Conservation (phyloP, 2,113 vertebrate genomes). For the Orthonyx spaldingii region DNA sequence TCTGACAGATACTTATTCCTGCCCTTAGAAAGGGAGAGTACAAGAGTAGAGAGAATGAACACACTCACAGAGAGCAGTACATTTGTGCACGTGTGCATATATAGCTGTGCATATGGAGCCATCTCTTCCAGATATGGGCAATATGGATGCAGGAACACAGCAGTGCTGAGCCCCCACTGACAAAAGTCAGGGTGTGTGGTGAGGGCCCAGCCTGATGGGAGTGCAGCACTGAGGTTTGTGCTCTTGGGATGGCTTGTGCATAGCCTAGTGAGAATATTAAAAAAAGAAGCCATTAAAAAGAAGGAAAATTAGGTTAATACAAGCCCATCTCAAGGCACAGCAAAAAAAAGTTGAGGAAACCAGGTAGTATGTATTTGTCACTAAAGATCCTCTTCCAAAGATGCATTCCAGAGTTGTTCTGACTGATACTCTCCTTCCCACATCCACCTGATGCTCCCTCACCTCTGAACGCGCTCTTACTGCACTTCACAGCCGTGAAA, state of each 20-base stretch:
- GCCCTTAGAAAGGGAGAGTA: not conserved
- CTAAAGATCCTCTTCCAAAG: not conserved
- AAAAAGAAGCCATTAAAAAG: not conserved
- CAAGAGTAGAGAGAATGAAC: not conserved
- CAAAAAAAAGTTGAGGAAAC: not conserved
- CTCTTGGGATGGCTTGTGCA: not conserved
- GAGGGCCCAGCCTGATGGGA: not conserved
- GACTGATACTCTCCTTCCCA: not conserved
- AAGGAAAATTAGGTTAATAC: not conserved
- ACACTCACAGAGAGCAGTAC: not conserved
- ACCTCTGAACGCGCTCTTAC: rapidly evolving
- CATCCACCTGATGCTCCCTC: not conserved
- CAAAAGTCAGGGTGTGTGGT: not conserved
- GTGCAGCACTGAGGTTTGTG: rapidly evolving
- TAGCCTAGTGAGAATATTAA: not conserved
- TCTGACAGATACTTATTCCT: conserved; percentile 43
- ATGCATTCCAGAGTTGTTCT: rapidly evolving
- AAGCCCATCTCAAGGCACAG: not conserved
- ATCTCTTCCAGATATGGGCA: not conserved
- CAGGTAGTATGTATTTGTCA: rapidly evolving
- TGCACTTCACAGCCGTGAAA: not conserved
- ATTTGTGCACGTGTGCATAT: not conserved
- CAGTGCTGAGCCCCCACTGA: not conserved
- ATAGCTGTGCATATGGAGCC: not conserved
- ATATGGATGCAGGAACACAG: not conserved